Conservation (phyloP, 2,888 invertebrate genomes). For the Coleophora deauratella region DNA sequence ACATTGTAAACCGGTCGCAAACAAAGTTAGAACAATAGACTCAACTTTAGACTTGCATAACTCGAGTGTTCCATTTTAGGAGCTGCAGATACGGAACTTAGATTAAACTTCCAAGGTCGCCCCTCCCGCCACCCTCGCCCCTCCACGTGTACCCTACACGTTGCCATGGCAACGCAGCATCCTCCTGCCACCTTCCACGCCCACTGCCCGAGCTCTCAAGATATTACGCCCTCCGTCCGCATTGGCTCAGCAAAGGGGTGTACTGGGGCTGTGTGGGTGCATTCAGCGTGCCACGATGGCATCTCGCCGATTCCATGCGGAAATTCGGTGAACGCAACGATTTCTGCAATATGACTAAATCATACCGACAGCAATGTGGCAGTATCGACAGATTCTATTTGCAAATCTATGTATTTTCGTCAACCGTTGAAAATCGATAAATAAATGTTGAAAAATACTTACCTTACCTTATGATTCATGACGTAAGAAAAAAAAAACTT, state of each 20-base stretch:
- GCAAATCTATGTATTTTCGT: constrained; percentile 1
- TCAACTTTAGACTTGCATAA: not conserved
- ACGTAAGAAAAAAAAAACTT: too few species aligned
- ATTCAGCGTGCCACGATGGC: constrained; percentile 20
- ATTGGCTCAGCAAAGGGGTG: constrained; percentile 71
- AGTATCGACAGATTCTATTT: too few species aligned
- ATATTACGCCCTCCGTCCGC: constrained; percentile 70
- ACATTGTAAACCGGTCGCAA: too few species aligned
- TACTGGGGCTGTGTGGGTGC: constrained; percentile 53
- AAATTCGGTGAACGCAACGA: too few species aligned
- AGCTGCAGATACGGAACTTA: constrained; percentile 35
- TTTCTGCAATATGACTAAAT: too few species aligned
- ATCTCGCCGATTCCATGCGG: too few species aligned
- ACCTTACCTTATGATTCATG: too few species aligned
- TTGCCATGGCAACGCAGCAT: constrained; percentile 77
- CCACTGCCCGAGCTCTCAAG: constrained; percentile 73
- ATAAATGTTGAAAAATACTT: constrained; percentile 4
- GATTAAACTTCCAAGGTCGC: constrained; percentile 68
- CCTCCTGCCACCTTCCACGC: constrained; percentile 61
- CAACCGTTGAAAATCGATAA: too few species aligned
- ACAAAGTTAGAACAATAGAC: not conserved
- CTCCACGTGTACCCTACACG: constrained; percentile 61
- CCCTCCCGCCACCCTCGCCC: constrained; percentile 43
- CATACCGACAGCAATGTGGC: too few species aligned
- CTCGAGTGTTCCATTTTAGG: constrained; percentile 1